Conservation (phyloP, 1,140 invertebrate species). For the Dolichoris vasculosae region DNA sequence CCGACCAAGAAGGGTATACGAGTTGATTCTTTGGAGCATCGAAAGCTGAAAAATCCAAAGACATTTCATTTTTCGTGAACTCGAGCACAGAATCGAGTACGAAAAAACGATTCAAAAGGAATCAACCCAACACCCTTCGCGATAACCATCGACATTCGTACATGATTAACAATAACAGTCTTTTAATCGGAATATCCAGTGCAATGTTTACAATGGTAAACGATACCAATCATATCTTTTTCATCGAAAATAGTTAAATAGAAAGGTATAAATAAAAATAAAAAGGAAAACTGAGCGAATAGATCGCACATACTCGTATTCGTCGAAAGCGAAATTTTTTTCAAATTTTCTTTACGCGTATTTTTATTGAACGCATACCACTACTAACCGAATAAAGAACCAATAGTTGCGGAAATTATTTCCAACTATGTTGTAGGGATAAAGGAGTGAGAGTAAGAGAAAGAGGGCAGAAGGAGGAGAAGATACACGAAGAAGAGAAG, state of each 20-base stretch:
- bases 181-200: background rate
- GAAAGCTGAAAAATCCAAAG: background rate
- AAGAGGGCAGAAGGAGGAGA: constrained; percentile 45
- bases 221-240: background rate
- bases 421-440: background rate
- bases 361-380: background rate
- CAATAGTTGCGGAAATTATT: constrained; percentile 30
- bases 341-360: background rate
- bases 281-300: too few species aligned
- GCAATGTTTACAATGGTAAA: background rate
- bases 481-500: constrained; percentile 42
- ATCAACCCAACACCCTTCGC: background rate
- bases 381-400: background rate
- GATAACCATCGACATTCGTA: background rate
- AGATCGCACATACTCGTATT: too few species aligned
- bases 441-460: constrained; percentile 33
- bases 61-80: background rate
- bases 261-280: background rate
- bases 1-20: background rate
- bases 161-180: background rate
- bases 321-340: background rate
- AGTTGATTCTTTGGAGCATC: background rate
- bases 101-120: background rate
- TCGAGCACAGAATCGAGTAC: background rate
- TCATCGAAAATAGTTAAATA: too few species aligned